Percentiles rank a stretch among this genome's conserved stretches.
These are phyloP conservation scores for Pocillopora damicornis DNA, from an alignment of 64 coral and sea anemone genomes.

Conservation along the genomic window DNA sequence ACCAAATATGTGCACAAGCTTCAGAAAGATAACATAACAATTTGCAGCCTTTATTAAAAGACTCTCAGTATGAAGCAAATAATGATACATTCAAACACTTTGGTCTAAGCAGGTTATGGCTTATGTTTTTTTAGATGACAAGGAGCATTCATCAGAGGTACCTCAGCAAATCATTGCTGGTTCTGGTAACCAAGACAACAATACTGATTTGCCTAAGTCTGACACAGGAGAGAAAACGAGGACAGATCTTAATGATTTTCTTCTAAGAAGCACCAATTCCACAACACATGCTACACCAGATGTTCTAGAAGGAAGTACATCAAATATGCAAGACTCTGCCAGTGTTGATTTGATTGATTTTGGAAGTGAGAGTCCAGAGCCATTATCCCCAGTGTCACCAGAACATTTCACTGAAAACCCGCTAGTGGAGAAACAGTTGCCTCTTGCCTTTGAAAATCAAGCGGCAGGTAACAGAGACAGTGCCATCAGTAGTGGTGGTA, in stretches of 20 bases:
- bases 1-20: too few species aligned
- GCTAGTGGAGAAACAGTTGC: not conserved
- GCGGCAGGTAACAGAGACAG: slow-evolving; percentile 25
- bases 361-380: not conserved
- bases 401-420: not conserved
- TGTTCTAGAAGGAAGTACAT: not conserved
- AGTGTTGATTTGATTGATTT: slow-evolving; percentile 41
- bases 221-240: too few species aligned
- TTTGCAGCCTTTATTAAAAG: too few species aligned
- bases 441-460: not conserved
- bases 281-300: not conserved
- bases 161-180: not conserved
- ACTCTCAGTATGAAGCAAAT: not conserved
- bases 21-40: too few species aligned
- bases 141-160: not conserved
- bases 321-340: not conserved
- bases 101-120: not conserved
- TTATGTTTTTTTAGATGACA: not conserved
- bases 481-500: slow-evolving; percentile 57
- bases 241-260: slow-evolving; percentile 3
- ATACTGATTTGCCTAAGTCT: not conserved
- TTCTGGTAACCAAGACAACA: not conserved
- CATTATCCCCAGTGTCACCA: not conserved
- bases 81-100: not conserved
- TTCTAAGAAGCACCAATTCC: not conserved